Base-by-base conservation (phyloP, 2,113 vertebrate genomes). In the Siniperca knerii region DNA sequence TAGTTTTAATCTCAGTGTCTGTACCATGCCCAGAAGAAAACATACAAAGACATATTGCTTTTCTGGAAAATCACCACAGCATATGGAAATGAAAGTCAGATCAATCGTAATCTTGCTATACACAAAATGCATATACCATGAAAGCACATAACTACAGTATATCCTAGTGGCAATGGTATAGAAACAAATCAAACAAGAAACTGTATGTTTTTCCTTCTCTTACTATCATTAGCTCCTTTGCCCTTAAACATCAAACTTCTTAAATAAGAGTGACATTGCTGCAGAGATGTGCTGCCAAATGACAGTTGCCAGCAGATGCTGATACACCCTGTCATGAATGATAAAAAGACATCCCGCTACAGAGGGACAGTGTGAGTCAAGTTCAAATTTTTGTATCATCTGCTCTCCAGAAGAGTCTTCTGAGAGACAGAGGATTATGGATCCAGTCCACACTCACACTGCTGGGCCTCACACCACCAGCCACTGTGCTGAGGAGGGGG, bases 361-460 rank as follows among this genome's bases (percentile, higher is more conserved):
- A 81, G 42, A 61, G 80, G 79, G 68, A 86, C 77, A 42, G 11
- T 1, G 25, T 12, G 69, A 74, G 65, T 79, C 84, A 75, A 70
- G 79, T 85, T 84, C 44, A 68, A 20, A 60, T 73, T 42, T 81
- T 54, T 75, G 74, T 55, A 87, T 87, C 79, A 78, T 77, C 73
- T 80, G 79, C 76, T 87, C 42, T 65, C 58, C 82, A 89, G 69
- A 81, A 81, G 76, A 48, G 65, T 83, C 84, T 61, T 83, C 62
- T 10, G 80, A 83, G 78, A 82, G 57, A 55, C 16, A 4, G 11
- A 77, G 79, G 81, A 85, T 87, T 87, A 90, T 82, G 81, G 79
- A 78, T 60, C 60, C 52, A 0, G 46, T 76, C 72, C 82, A 77
- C 71, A 29, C 40, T 54, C 50, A 1, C 3, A 25, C 62, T n/a